Evolutionary conservation across 2,888 invertebrate genomes (phyloP).

Genomic region (Spilosoma lubricipeda): DNA sequence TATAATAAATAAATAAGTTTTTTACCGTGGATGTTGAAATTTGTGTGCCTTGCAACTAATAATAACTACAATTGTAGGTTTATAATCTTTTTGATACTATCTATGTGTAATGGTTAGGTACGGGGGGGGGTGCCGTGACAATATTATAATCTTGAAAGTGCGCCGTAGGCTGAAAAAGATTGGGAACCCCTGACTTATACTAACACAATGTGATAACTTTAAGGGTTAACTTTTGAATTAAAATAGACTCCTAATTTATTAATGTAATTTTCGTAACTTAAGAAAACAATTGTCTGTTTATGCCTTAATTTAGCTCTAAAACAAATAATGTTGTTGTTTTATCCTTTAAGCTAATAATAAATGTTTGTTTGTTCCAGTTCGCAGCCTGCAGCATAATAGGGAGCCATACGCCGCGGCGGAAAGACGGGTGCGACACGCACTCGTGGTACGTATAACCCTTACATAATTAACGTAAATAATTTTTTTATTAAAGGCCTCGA

Average conservation of each 20-base stretch:
- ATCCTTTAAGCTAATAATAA: conserved; percentile 43
- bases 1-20: too few species aligned
- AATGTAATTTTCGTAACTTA: neutral
- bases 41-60: too few species aligned
- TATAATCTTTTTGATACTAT: too few species aligned
- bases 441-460: conserved; percentile 80
- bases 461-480: neutral
- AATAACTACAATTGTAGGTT: too few species aligned
- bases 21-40: too few species aligned
- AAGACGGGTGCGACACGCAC: conserved; percentile 87
- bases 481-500: neutral
- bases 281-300: conserved; percentile 20
- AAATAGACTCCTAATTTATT: neutral
- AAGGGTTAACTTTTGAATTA: neutral
- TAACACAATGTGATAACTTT: neutral
- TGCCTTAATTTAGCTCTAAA: conserved; percentile 29
- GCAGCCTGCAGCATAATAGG: conserved; percentile 85
- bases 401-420: conserved; percentile 86
- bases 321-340: conserved; percentile 23
- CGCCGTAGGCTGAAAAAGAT: too few species aligned
- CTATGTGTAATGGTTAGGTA: too few species aligned
- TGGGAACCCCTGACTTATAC: too few species aligned
- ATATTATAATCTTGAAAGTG: too few species aligned
- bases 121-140: too few species aligned
- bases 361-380: conserved; percentile 72